Base-by-base conservation (phyloP, 2,888 invertebrate genomes). In the Athripsodes cinereus region DNA sequence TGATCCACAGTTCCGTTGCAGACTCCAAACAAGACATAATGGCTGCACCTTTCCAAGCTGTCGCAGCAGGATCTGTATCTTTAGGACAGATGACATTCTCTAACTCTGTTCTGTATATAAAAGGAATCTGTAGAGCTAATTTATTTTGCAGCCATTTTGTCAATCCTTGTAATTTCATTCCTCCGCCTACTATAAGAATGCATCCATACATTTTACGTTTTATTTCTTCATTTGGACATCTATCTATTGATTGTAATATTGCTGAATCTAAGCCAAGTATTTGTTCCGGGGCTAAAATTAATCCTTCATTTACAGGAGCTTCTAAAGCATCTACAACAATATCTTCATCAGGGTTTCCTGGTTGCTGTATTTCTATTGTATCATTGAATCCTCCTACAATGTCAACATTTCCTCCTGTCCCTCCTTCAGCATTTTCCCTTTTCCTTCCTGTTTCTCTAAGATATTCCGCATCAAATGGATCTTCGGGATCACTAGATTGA, bases 141-240 rank as follows among this genome's bases (percentile, higher is more conserved):
- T 92, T 81, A 68, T 92, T 92, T 68, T 94, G 92, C 10, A 96
- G 75, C 94, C 95, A 96, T 60, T 87, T 83, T 20, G 88, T 85
- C 49, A 94, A 82, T 1, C 90, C 93, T 53, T 87, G 83, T 65
- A 94, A 87, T 73, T 94, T 94, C 69, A 92, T 88, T 1, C 94
- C 94, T 2, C 95, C 94, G 5, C 96, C 96, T 5, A 96, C 92
- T 1, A 96, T 85, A 20, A 96, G 76, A 62, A 96, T 90, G 67
- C 90, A 92, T 57, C 91, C 91, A 70, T 93, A 96, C 94, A 96
- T 95, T 74, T 95, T 93, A 49, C 92, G 80, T 72, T 94, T 95
- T 58, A 94, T 73, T 65, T 96, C 96, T 65, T 95, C 95, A 55
- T 82, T 88, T 2, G 87, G 84, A 74, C 94, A 94, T 66, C 90